phyloP scores from a whole-genome alignment of 2,888 invertebrate genomes.

The Podabrus alpinus region DNA sequence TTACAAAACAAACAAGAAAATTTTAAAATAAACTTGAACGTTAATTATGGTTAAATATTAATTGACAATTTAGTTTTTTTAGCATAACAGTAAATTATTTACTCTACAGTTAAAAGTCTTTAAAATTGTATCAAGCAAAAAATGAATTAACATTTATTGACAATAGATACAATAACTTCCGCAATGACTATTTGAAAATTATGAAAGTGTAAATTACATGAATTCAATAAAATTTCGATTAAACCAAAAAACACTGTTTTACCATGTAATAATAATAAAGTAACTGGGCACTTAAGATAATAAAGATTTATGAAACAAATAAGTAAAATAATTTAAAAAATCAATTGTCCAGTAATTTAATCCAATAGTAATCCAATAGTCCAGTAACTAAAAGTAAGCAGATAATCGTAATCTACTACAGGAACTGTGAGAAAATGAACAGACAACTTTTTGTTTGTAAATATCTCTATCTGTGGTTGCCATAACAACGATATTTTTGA shows the following conservation, averaged over 20 bases:
- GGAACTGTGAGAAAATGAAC: too few species aligned
- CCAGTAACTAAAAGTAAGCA: too few species aligned
- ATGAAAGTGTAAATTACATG: neutral
- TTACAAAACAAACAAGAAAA: neutral
- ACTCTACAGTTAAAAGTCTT: neutral
- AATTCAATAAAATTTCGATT: neutral
- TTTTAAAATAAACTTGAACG: neutral
- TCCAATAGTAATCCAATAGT: too few species aligned
- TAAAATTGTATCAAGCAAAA: neutral
- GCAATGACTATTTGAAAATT: neutral
- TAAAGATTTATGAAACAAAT: too few species aligned
- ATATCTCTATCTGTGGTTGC: too few species aligned
- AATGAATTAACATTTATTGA: neutral
- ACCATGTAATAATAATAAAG: neutral
- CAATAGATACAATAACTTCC: neutral
- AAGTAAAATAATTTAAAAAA: too few species aligned
- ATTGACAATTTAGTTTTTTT: neutral
- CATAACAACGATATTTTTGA: too few species aligned
- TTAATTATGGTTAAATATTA: neutral
- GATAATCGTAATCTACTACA: too few species aligned
- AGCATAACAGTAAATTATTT: neutral
- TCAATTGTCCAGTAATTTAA: too few species aligned
- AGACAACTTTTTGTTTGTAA: too few species aligned
- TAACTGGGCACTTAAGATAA: too few species aligned
- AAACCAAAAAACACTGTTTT: neutral